Percentiles rank a stretch among this genome's conserved stretches.
Conservation (phyloP, 2,888 invertebrate species). For the Zygogramma bicolorata region DNA sequence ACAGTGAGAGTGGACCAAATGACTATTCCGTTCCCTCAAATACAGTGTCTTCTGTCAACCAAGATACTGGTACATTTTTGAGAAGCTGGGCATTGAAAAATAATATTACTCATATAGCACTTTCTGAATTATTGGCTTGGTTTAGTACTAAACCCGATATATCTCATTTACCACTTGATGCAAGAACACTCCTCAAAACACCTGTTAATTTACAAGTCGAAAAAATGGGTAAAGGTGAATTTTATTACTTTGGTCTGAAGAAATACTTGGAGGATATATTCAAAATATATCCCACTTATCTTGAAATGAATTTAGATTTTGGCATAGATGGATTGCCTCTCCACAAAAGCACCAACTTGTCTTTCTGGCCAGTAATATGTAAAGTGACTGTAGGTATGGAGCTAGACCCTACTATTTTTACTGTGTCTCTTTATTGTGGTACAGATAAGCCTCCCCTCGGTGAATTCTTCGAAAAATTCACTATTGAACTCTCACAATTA, state of each 20-base stretch:
- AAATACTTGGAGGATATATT: background rate
- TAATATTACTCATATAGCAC: background rate
- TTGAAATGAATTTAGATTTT: background rate
- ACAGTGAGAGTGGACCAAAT: background rate
- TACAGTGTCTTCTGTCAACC: background rate
- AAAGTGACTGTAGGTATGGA: background rate
- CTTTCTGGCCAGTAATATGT: background rate
- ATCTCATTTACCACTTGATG: background rate
- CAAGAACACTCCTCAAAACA: conserved; percentile 4
- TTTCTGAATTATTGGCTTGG: background rate
- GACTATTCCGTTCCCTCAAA: background rate
- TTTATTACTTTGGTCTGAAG: background rate
- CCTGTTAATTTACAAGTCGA: background rate
- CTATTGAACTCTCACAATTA: conserved; percentile 27
- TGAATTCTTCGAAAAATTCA: conserved; percentile 38
- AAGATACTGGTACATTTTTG: background rate
- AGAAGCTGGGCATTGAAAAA: background rate
- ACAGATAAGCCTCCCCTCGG: conserved; percentile 45
- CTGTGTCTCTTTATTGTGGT: background rate
- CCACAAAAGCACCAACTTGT: conserved; percentile 4
- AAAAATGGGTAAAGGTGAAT: conserved; percentile 1
- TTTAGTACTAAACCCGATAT: background rate
- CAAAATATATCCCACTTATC: background rate
- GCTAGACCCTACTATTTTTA: background rate
- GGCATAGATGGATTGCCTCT: too few species aligned